phyloP scores from a whole-genome alignment of 1,140 invertebrate genomes.

The Paraescarpia echinospica region DNA sequence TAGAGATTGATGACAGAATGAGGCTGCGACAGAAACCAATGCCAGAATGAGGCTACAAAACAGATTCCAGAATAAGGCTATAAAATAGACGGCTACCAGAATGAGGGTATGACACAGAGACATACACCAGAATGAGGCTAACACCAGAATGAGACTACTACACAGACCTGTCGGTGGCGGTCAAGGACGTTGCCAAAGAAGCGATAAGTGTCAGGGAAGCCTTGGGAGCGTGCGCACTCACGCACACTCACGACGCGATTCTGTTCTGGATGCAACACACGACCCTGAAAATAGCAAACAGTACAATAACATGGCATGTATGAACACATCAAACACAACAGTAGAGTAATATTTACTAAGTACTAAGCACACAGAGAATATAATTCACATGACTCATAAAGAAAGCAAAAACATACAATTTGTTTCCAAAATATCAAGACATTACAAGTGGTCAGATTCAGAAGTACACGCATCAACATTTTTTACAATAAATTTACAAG shows the following conservation, averaged over 20 bases:
- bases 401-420: neutral
- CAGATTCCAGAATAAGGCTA: neutral
- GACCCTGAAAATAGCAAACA: slow-evolving; percentile 58
- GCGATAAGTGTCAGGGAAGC: slow-evolving; percentile 77
- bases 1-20: neutral
- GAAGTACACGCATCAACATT: too few species aligned
- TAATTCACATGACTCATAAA: neutral
- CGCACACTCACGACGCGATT: slow-evolving; percentile 79
- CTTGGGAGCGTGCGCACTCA: slow-evolving; percentile 85
- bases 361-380: too few species aligned
- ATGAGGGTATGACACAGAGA: neutral
- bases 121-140: neutral
- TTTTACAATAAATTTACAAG: too few species aligned
- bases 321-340: slow-evolving; percentile 24
- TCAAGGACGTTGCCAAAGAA: slow-evolving; percentile 78
- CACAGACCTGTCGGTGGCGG: slow-evolving; percentile 75
- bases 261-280: slow-evolving; percentile 81
- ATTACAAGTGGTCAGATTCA: neutral
- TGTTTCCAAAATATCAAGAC: neutral
- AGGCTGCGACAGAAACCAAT: neutral
- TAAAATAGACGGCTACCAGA: neutral
- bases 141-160: neutral
- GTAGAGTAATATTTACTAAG: slow-evolving; percentile 10
- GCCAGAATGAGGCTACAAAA: neutral
- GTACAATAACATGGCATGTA: slow-evolving; percentile 19